These are phyloP conservation scores for Microctonus brassicae DNA, from an alignment of 2,888 invertebrate genomes.

Conservation along the genomic window DNA sequence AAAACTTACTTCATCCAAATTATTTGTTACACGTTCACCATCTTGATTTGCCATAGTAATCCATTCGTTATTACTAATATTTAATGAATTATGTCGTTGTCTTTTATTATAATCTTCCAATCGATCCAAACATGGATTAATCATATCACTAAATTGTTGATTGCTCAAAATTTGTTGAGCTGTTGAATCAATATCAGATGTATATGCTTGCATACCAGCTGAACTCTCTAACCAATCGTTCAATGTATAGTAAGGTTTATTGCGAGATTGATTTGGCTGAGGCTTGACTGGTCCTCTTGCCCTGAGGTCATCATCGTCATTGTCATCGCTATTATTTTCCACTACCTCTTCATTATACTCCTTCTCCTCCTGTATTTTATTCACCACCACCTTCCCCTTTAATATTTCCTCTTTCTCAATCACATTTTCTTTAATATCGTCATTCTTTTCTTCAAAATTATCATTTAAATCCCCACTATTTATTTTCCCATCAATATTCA, in stretches of 20 bases:
- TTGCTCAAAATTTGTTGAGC: slow-evolving; percentile 52
- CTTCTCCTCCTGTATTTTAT: slow-evolving; percentile 11
- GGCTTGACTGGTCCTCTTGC: slow-evolving; percentile 57
- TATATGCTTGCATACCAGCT: slow-evolving; percentile 31
- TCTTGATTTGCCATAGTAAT: slow-evolving; percentile 1
- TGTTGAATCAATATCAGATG: slow-evolving; percentile 50
- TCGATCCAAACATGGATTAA: slow-evolving; percentile 55
- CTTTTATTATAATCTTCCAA: slow-evolving; percentile 46
- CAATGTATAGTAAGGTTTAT: slow-evolving; percentile 48
- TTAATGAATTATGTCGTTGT: not conserved
- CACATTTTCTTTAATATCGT: slow-evolving; percentile 26
- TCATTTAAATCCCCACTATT: slow-evolving; percentile 11
- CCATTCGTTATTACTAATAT: slow-evolving; percentile 18
- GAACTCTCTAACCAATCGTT: slow-evolving; percentile 32
- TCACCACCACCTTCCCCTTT: slow-evolving; percentile 3
- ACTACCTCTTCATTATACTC: slow-evolving; percentile 21
- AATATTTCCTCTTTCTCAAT: slow-evolving; percentile 18
- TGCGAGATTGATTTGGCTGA: slow-evolving; percentile 37
- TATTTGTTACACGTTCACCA: not conserved
- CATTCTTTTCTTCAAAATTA: slow-evolving; percentile 16
- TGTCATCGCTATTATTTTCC: slow-evolving; percentile 27
- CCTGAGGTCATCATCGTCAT: slow-evolving; percentile 45
- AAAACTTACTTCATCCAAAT: slow-evolving; percentile 22
- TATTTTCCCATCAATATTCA: slow-evolving; percentile 35
- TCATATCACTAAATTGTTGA: slow-evolving; percentile 51